phyloP scores from a whole-genome alignment of 92 coral and sea anemone genomes.

The Phenganax stokvisi region DNA sequence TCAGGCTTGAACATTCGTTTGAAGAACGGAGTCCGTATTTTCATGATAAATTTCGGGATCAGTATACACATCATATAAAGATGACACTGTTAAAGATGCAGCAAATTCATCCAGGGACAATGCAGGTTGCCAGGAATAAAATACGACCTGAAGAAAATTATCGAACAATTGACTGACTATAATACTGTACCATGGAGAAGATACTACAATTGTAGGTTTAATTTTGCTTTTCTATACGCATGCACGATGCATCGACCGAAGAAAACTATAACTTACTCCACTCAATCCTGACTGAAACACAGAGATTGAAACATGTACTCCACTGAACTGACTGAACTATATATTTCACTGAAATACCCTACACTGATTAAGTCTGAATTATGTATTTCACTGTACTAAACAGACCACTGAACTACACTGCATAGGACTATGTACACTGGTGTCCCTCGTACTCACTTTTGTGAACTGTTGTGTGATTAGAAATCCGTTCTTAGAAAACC shows the following conservation, averaged over 20 bases:
- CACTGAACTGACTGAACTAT: no score
- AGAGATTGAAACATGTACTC: no score
- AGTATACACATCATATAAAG: slow-evolving; percentile 59
- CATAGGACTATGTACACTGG: not conserved
- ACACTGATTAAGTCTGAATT: no score
- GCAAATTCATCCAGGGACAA: slow-evolving; percentile 45
- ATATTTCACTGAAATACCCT: no score
- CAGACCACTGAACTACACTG: not conserved
- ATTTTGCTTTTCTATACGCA: no score
- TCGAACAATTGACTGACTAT: not conserved
- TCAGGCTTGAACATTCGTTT: not conserved
- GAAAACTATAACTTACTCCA: no score
- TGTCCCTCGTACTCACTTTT: slow-evolving; percentile 44
- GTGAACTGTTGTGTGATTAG: slow-evolving; percentile 54
- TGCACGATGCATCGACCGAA: no score
- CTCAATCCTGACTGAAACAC: no score
- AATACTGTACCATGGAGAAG: not conserved
- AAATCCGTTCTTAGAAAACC: slow-evolving; percentile 91
- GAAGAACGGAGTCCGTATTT: not conserved
- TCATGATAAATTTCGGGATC: not conserved
- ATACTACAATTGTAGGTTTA: not conserved
- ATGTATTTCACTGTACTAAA: no score
- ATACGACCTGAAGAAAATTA: slow-evolving; percentile 43
- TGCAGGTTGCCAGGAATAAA: slow-evolving; percentile 59
- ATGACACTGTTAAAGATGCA: slow-evolving; percentile 45